These are phyloP conservation scores for Morphnarchus princeps DNA, from an alignment of 2,113 vertebrate species.

Conservation along the genomic window DNA sequence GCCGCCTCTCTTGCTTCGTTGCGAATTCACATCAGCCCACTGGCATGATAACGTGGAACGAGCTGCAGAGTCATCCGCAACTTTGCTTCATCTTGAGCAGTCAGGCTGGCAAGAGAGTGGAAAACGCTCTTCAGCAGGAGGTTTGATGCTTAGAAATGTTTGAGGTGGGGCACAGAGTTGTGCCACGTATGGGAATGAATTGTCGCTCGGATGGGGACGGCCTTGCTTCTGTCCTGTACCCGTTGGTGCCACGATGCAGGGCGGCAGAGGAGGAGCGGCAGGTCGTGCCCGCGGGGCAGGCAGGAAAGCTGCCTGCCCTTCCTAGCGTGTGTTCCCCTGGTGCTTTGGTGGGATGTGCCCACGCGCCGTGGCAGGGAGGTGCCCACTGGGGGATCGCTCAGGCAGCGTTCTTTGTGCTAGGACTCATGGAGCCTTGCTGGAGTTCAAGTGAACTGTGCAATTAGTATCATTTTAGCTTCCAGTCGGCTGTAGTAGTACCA, in stretches of 20 bases:
- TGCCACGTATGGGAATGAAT: background rate
- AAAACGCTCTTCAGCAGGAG: background rate
- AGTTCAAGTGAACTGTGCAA: background rate
- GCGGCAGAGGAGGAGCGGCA: background rate
- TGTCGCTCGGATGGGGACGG: accelerated
- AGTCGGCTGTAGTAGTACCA: background rate
- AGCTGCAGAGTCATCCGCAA: background rate
- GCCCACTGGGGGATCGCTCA: accelerated
- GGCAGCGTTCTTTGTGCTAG: background rate
- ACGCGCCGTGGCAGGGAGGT: accelerated
- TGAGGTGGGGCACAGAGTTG: background rate
- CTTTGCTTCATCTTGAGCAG: slow-evolving; percentile 1
- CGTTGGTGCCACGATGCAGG: accelerated
- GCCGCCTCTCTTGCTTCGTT: background rate
- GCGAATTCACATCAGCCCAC: background rate
- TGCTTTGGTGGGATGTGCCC: background rate
- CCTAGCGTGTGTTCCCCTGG: background rate
- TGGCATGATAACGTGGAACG: background rate
- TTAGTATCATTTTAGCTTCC: background rate
- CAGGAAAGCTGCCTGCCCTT: background rate
- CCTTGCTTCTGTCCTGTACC: background rate
- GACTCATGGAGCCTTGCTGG: background rate
- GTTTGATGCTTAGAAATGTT: background rate
- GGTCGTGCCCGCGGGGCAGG: accelerated
- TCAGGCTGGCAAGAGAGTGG: background rate